Evolutionary conservation across 2,797 vertebrate genomes (phyloP).

Genomic region (Harpagifer antarcticus): DNA sequence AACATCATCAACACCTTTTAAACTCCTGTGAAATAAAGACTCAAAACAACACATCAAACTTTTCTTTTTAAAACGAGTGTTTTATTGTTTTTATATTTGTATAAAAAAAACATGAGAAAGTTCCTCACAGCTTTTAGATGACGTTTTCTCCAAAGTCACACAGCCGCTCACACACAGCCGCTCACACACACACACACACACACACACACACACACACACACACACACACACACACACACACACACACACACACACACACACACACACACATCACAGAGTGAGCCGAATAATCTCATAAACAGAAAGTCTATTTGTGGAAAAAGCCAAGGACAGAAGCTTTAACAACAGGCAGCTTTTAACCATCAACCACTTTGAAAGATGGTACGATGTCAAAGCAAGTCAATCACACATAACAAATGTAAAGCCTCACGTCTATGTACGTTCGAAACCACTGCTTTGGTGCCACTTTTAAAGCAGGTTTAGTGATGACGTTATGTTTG

Average conservation of each 20-base stretch:
- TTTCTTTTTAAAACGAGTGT: slow-evolving; percentile 67
- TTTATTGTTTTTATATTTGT: slow-evolving; percentile 83
- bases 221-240: too few species aligned
- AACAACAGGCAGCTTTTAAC: slow-evolving; percentile 72
- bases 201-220: too few species aligned
- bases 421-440: slow-evolving; percentile 58
- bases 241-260: slow-evolving; percentile 35
- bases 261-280: slow-evolving; percentile 71
- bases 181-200: too few species aligned
- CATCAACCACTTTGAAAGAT: slow-evolving; percentile 66
- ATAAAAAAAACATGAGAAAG: slow-evolving; percentile 83
- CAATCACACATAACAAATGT: slow-evolving; percentile 62
- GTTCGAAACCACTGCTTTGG: slow-evolving; percentile 80
- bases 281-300: slow-evolving; percentile 59
- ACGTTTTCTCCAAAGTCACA: slow-evolving; percentile 62
- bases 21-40: background rate
- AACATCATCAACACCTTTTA: background rate
- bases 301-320: slow-evolving; percentile 57
- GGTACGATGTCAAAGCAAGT: slow-evolving; percentile 66
- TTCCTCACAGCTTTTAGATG: slow-evolving; percentile 77
- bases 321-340: slow-evolving; percentile 65
- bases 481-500: slow-evolving; percentile 18
- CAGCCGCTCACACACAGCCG: slow-evolving; percentile 44
- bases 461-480: slow-evolving; percentile 75
- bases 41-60: slow-evolving; percentile 13